Conservation (phyloP, 2,888 invertebrate genomes). For the Noctua comes region DNA sequence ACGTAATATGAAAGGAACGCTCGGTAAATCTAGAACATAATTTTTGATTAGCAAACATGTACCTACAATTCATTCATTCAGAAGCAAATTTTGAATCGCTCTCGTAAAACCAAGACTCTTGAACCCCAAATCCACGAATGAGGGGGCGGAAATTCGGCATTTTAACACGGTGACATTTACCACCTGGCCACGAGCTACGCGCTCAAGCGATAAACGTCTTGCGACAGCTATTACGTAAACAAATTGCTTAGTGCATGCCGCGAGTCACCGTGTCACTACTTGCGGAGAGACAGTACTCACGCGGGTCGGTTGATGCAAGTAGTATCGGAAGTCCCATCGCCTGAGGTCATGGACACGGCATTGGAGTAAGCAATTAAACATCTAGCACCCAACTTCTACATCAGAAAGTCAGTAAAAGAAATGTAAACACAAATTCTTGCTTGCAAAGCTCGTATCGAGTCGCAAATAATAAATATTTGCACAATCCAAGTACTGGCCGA, state of each 20-base stretch:
- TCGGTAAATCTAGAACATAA: not conserved
- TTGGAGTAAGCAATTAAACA: slow-evolving; percentile 6
- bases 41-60: not conserved
- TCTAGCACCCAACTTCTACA: not conserved
- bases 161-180: slow-evolving; percentile 15
- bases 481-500: slow-evolving; percentile 51
- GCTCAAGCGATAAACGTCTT: not conserved
- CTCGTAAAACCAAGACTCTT: slow-evolving; percentile 22
- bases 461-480: slow-evolving; percentile 70
- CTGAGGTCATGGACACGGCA: not conserved
- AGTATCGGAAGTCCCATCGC: not conserved
- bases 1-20: not conserved
- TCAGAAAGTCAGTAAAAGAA: slow-evolving; percentile 31
- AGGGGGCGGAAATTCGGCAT: slow-evolving; percentile 14
- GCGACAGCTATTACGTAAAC: not conserved
- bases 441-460: slow-evolving; percentile 59
- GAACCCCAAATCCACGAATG: slow-evolving; percentile 3
- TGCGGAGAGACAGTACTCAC: not conserved
- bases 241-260: not conserved
- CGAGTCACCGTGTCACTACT: not conserved
- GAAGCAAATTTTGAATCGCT: slow-evolving; percentile 23
- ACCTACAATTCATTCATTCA: slow-evolving; percentile 25
- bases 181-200: not conserved
- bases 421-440: slow-evolving; percentile 59
- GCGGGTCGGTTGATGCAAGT: not conserved